Percentiles rank a stretch among this genome's conserved stretches.
phyloP scores from a whole-genome alignment of 2,113 vertebrate species.

The Scomber scombrus region DNA sequence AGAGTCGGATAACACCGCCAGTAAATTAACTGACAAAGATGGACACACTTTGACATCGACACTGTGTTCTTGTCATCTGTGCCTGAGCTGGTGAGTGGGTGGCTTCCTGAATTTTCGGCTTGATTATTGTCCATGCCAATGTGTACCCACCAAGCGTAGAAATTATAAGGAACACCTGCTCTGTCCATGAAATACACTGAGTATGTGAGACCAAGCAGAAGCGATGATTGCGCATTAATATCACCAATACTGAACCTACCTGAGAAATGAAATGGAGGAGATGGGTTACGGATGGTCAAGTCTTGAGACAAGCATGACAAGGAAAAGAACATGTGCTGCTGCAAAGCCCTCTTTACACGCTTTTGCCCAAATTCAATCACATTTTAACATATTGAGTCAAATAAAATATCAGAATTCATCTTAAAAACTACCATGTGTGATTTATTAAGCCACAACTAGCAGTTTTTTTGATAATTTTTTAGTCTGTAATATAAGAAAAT shows the following conservation, averaged over 20 bases:
- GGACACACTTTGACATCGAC: slow-evolving; percentile 49
- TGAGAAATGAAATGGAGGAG: not conserved
- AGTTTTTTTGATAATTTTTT: too few relatives aligned
- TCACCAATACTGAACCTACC: not conserved
- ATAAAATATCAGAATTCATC: too few relatives aligned
- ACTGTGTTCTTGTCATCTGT: slow-evolving; percentile 10
- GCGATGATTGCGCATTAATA: not conserved
- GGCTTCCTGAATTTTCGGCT: slow-evolving; percentile 10
- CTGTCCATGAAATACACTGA: not conserved
- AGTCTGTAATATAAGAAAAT: too few relatives aligned
- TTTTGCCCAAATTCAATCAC: too few relatives aligned
- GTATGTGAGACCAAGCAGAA: not conserved
- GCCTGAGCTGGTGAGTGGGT: slow-evolving; percentile 33
- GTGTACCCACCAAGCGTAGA: not conserved
- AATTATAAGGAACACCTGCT: slow-evolving; percentile 15
- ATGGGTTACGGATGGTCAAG: too few relatives aligned
- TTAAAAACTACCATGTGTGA: too few relatives aligned
- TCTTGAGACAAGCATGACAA: too few relatives aligned
- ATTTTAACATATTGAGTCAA: too few relatives aligned
- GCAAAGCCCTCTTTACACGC: too few relatives aligned
- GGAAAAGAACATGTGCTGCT: too few relatives aligned
- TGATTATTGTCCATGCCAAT: not conserved
- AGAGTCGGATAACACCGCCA: slow-evolving; percentile 53
- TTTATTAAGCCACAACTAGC: too few relatives aligned
- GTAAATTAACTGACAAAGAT: slow-evolving; percentile 63